phyloP scores from a whole-genome alignment of 2,888 invertebrate species.

The Cryptosula pallasiana region DNA sequence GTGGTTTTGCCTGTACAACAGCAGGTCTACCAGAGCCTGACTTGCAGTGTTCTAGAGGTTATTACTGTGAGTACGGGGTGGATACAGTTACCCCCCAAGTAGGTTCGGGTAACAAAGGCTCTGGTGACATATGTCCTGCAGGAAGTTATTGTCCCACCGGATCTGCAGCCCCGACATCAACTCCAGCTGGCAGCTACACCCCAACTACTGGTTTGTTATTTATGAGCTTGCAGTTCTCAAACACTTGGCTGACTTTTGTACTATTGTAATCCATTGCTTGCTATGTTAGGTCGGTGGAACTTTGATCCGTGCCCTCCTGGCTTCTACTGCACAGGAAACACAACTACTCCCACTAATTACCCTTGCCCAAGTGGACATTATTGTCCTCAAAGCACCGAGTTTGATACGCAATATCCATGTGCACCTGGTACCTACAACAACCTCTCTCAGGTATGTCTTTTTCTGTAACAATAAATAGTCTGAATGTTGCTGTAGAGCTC shows the following conservation, averaged over 20 bases:
- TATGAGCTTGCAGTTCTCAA: too few relatives aligned
- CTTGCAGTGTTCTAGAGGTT: slow-evolving; percentile 37
- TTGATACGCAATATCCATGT: slow-evolving; percentile 39
- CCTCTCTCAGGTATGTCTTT: background rate
- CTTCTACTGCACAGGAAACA: slow-evolving; percentile 41
- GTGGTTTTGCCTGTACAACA: slow-evolving; percentile 44
- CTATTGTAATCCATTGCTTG: too few relatives aligned
- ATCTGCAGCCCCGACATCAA: slow-evolving; percentile 34
- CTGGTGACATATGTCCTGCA: slow-evolving; percentile 39
- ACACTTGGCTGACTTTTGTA: too few relatives aligned
- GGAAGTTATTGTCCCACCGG: slow-evolving; percentile 46
- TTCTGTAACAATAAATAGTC: too few relatives aligned
- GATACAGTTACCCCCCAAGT: slow-evolving; percentile 37
- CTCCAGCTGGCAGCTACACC: slow-evolving; percentile 42
- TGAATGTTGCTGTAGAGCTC: too few relatives aligned
- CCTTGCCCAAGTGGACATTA: slow-evolving; percentile 40
- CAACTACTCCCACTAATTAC: slow-evolving; percentile 33
- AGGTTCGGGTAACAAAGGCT: slow-evolving; percentile 33
- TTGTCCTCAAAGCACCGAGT: slow-evolving; percentile 40
- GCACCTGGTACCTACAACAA: slow-evolving; percentile 27
- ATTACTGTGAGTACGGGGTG: slow-evolving; percentile 41
- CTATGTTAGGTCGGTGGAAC: slow-evolving; percentile 35
- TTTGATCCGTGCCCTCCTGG: slow-evolving; percentile 42
- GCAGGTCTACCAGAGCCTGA: slow-evolving; percentile 38
- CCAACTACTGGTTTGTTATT: slow-evolving; percentile 35